These are phyloP conservation scores for Sinocyclocheilus anophthalmus DNA, from an alignment of 2,113 vertebrate species.

Conservation along the genomic window DNA sequence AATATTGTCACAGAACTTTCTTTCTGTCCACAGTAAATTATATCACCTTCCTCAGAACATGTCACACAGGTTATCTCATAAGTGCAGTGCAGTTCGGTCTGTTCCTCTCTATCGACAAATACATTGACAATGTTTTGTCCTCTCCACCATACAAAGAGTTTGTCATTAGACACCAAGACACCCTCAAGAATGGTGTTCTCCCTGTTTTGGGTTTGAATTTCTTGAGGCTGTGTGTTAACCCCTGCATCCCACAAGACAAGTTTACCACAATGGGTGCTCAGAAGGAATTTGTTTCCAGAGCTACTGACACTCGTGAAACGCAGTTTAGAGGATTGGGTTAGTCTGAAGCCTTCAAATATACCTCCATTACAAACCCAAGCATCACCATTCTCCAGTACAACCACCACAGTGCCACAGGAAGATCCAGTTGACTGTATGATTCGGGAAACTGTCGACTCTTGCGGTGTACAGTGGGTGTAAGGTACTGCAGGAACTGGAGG, in stretches of 20 bases:
- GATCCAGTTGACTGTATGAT: conserved; percentile 62
- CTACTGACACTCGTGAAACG: conserved; percentile 66
- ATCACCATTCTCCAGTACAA: conserved; percentile 65
- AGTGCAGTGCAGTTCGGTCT: conserved; percentile 64
- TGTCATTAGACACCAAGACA: conserved; percentile 57
- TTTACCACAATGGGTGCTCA: conserved; percentile 66
- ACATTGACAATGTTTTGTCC: conserved; percentile 59
- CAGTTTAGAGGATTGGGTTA: conserved; percentile 57
- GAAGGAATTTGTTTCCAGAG: conserved; percentile 64
- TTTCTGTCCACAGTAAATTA: conserved; percentile 73
- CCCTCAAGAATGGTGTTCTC: conserved; percentile 45
- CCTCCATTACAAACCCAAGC: conserved; percentile 70
- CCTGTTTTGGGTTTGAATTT: conserved; percentile 57
- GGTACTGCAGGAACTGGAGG: conserved; percentile 67
- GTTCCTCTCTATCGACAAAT: conserved; percentile 60
- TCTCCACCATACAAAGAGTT: conserved; percentile 70
- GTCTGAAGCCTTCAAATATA: conserved; percentile 52
- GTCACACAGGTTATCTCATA: conserved; percentile 69
- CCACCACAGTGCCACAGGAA: conserved; percentile 60
- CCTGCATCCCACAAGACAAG: conserved; percentile 69
- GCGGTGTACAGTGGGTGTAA: conserved; percentile 49
- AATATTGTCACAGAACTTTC: conserved; percentile 70
- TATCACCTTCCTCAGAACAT: conserved; percentile 59
- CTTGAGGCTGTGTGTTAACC: conserved; percentile 57
- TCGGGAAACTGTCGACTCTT: conserved; percentile 2